Percentiles rank a stretch among this genome's conserved stretches.
Conservation (phyloP, 2,888 invertebrate species). For the Lypha dubia region DNA sequence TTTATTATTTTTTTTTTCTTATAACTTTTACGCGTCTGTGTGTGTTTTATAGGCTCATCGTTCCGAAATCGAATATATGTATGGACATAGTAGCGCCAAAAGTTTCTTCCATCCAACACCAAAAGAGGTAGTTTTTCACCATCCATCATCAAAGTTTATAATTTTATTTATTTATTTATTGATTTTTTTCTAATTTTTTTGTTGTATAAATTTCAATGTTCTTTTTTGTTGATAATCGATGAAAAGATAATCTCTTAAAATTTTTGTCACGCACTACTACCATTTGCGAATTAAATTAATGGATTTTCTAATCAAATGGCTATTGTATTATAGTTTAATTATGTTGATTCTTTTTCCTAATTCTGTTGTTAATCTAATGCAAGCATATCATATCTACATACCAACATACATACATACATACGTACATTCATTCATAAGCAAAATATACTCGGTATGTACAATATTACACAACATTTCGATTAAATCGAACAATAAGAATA, state of each 20-base stretch:
- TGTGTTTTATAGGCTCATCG: constrained; percentile 89
- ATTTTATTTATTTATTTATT: constrained; percentile 27
- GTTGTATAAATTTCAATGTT: constrained; percentile 64
- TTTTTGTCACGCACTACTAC: constrained; percentile 59
- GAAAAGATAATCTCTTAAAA: constrained; percentile 40
- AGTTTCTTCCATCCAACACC: constrained; percentile 81
- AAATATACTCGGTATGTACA: constrained; percentile 8
- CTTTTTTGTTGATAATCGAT: constrained; percentile 45
- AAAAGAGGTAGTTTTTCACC: constrained; percentile 87
- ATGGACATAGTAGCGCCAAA: constrained; percentile 85
- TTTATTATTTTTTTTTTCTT: constrained; percentile 28
- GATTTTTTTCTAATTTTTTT: constrained; percentile 46
- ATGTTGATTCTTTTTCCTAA: constrained; percentile 41
- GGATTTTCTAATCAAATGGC: constrained; percentile 43
- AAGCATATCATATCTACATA: constrained; percentile 42
- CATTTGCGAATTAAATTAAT: constrained; percentile 48
- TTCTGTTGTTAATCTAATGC: constrained; percentile 46
- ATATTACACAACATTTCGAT: constrained; percentile 11
- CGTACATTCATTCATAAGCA: constrained; percentile 19
- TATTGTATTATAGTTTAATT: constrained; percentile 55
- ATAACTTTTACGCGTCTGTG: constrained; percentile 58
- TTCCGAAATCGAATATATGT: constrained; percentile 95
- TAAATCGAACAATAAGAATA: constrained; percentile 2
- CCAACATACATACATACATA: constrained; percentile 2
- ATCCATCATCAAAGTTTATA: constrained; percentile 60